A percentile compares a stretch with the other conserved stretches of the same genome.
Conservation (phyloP, 1,140 invertebrate genomes). For the Diorhabda sublineata region DNA sequence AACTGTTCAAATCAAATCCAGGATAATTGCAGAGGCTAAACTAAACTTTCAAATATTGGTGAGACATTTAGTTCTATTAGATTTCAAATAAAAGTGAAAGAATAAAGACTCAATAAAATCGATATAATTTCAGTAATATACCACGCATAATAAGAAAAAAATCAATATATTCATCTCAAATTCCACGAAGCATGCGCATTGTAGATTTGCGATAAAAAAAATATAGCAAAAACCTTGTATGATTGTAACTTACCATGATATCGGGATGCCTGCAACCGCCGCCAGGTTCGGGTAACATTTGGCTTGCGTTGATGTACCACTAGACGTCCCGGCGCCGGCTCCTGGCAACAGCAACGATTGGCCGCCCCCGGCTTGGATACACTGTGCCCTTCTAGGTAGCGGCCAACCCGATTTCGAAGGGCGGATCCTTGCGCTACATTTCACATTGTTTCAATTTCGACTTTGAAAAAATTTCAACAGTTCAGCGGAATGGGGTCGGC, state of each 20-base stretch:
- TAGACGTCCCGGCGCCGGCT: constrained; percentile 34
- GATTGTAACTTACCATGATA: constrained; percentile 12
- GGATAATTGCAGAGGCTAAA: too few relatives aligned
- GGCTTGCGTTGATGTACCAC: constrained; percentile 15
- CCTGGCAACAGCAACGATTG: constrained; percentile 30
- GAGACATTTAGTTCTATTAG: too few relatives aligned
- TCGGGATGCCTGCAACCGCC: constrained; percentile 18
- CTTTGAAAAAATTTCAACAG: constrained; percentile 18
- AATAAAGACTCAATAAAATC: background rate
- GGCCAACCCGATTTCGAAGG: constrained; percentile 32
- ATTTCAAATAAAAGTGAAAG: background rate
- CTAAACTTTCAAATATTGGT: too few relatives aligned
- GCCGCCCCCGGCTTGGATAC: constrained; percentile 34
- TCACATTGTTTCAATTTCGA: constrained; percentile 31
- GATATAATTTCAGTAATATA: too few relatives aligned
- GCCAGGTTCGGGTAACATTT: constrained; percentile 26
- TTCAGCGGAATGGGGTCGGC: constrained; percentile 21
- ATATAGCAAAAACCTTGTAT: background rate
- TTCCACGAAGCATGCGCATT: background rate
- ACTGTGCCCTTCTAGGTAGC: constrained; percentile 22
- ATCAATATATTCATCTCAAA: background rate
- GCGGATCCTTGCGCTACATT: constrained; percentile 22
- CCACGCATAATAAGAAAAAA: too few relatives aligned
- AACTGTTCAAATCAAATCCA: too few relatives aligned
- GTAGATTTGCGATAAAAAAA: background rate